Conservation (phyloP, 2,113 vertebrate genomes). For the Oxygymnocypris stewartii region DNA sequence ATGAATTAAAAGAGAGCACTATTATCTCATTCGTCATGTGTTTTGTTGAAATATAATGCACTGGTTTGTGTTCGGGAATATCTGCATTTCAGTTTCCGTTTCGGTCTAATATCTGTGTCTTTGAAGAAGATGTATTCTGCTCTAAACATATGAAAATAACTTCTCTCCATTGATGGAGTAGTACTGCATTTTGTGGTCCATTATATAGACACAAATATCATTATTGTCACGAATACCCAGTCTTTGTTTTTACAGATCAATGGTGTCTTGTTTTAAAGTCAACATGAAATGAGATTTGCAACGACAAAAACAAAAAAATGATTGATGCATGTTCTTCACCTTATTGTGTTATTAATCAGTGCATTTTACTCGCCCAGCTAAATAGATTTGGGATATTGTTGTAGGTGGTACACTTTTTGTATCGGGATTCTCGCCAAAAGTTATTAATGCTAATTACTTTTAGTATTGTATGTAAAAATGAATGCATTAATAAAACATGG, state of each 20-base stretch:
- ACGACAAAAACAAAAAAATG: no score
- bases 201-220: background rate
- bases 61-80: constrained; percentile 3
- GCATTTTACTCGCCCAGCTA: background rate
- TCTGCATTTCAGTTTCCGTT: background rate
- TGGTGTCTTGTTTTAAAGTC: constrained; percentile 1
- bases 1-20: constrained; percentile 61
- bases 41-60: background rate
- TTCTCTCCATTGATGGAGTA: background rate
- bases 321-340: background rate
- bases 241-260: background rate
- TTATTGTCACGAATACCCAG: background rate
- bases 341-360: background rate
- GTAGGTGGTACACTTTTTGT: background rate
- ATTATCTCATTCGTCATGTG: background rate
- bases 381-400: background rate
- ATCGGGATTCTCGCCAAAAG: background rate
- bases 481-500: background rate
- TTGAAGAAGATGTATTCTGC: background rate
- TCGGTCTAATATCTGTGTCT: background rate
- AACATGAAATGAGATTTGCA: no score
- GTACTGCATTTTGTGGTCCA: background rate
- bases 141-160: background rate
- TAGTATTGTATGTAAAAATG: background rate
- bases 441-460: background rate